A percentile compares a stretch with the other conserved stretches of the same genome.
These are phyloP conservation scores for Formica exsecta DNA, from an alignment of 1,140 invertebrate species.

Conservation along the genomic window DNA sequence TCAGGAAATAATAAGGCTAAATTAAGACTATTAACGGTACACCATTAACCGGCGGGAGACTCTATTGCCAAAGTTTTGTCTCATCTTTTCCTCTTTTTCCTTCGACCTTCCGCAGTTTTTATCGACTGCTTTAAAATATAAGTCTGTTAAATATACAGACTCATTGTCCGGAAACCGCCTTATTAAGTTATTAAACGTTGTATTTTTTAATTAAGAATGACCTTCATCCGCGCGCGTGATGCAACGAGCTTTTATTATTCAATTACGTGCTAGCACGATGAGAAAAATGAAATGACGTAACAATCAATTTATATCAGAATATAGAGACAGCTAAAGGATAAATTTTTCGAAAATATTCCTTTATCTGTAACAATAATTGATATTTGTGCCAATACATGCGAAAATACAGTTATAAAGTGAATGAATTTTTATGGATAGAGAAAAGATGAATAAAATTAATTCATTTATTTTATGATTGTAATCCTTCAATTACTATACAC, in stretches of 20 bases:
- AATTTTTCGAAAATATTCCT: not conserved
- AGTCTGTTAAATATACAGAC: slow-evolving; percentile 50
- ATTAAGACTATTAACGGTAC: slow-evolving; percentile 72
- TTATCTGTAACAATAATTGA: not conserved
- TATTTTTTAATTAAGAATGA: slow-evolving; percentile 71
- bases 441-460: not conserved
- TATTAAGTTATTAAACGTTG: slow-evolving; percentile 44
- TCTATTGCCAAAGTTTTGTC: slow-evolving; percentile 69
- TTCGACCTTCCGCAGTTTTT: slow-evolving; percentile 55
- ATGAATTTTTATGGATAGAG: not conserved
- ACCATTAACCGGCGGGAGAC: slow-evolving; percentile 59
- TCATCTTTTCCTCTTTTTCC: slow-evolving; percentile 11
- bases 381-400: not conserved
- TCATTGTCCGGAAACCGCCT: slow-evolving; percentile 33
- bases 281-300: not conserved
- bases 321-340: not conserved
- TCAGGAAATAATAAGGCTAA: slow-evolving; percentile 74
- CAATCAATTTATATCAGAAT: not conserved
- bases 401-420: not conserved
- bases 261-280: slow-evolving; percentile 13
- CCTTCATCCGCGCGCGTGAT: not conserved
- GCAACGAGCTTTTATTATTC: slow-evolving; percentile 25
- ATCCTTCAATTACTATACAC: too few relatives aligned
- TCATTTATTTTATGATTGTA: not conserved
- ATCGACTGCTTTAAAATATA: slow-evolving; percentile 43